phyloP scores from a whole-genome alignment of 53 echinoderm and acorn worm genomes.

The Echinarachnius parma region DNA sequence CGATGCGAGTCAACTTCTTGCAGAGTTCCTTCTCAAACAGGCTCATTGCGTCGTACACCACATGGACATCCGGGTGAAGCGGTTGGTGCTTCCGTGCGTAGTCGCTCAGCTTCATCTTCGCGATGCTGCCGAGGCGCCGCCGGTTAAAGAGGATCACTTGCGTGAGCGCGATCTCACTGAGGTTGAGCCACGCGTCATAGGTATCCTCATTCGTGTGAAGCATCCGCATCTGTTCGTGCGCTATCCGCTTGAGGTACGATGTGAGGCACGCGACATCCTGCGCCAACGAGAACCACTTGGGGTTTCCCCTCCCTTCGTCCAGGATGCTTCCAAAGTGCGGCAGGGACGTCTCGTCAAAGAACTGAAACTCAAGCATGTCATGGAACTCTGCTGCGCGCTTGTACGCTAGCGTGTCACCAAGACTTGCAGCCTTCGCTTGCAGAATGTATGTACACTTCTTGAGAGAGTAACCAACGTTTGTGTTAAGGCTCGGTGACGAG shows the following conservation, averaged over 20 bases:
- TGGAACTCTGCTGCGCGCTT: slow-evolving; percentile 36
- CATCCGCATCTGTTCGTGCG: slow-evolving; percentile 46
- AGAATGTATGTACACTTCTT: slow-evolving; percentile 60
- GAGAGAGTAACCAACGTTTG: slow-evolving; percentile 61
- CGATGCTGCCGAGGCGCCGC: slow-evolving; percentile 54
- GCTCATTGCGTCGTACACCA: slow-evolving; percentile 47
- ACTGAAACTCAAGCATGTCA: slow-evolving; percentile 49
- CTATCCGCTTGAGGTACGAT: slow-evolving; percentile 41
- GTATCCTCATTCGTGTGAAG: slow-evolving; percentile 43
- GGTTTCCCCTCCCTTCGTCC: slow-evolving; percentile 31
- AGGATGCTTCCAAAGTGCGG: slow-evolving; percentile 37
- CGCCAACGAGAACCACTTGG: slow-evolving; percentile 44
- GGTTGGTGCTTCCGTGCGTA: slow-evolving; percentile 31
- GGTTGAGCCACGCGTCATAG: slow-evolving; percentile 50
- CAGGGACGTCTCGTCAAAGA: slow-evolving; percentile 33
- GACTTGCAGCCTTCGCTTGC: slow-evolving; percentile 45
- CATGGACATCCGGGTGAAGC: slow-evolving; percentile 40
- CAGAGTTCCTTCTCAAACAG: slow-evolving; percentile 57
- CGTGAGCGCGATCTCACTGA: slow-evolving; percentile 55
- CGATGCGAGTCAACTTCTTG: slow-evolving; percentile 50
- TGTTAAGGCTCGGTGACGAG: slow-evolving; percentile 55
- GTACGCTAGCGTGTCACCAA: slow-evolving; percentile 39
- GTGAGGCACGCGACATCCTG: slow-evolving; percentile 41
- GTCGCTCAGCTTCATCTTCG: slow-evolving; percentile 55
- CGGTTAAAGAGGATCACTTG: slow-evolving; percentile 65